Evolutionary conservation across 2,797 vertebrate genomes (phyloP).

Genomic region (Champsocephalus esox): DNA sequence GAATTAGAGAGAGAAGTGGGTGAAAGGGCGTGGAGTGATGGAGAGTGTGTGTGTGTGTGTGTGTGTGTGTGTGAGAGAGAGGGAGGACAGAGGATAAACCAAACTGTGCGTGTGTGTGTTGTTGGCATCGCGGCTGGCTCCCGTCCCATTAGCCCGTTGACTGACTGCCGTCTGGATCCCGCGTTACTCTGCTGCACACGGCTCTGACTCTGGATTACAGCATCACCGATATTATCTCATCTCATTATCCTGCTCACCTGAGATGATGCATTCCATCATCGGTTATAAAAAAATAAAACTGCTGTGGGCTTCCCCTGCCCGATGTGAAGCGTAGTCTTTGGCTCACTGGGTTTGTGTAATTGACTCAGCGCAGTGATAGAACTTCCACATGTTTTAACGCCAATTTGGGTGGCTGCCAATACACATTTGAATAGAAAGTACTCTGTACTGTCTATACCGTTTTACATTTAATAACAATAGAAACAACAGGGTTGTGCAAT

Average conservation of each 20-base stretch:
- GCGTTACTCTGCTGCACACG: constrained; percentile 37
- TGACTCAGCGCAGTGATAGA: not conserved
- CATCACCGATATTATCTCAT: constrained; percentile 63
- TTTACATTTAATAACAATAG: not conserved
- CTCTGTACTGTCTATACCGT: too few species aligned
- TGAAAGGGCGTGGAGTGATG: constrained; percentile 40
- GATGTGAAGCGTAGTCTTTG: constrained; percentile 1
- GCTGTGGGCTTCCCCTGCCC: constrained; percentile 12
- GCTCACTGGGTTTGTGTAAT: constrained; percentile 6
- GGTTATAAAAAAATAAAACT: not conserved
- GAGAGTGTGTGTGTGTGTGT: not conserved
- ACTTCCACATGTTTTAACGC: not conserved
- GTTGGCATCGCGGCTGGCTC: constrained; percentile 43
- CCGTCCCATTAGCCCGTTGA: constrained; percentile 64
- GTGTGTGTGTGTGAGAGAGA: not conserved
- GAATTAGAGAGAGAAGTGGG: constrained; percentile 46
- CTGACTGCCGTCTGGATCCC: constrained; percentile 47
- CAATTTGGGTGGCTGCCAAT: not conserved
- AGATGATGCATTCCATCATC: constrained; percentile 57
- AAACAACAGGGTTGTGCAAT: not conserved
- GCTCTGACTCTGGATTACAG: constrained; percentile 52
- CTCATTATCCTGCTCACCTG: constrained; percentile 57
- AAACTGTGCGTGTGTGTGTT: constrained; percentile 15
- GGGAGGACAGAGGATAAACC: constrained; percentile 12
- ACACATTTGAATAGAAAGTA: too few species aligned